Evolutionary conservation across 2,113 vertebrate species (phyloP), one percentile per base, ranked within the genome.

Genomic region (Mus pahari): DNA sequence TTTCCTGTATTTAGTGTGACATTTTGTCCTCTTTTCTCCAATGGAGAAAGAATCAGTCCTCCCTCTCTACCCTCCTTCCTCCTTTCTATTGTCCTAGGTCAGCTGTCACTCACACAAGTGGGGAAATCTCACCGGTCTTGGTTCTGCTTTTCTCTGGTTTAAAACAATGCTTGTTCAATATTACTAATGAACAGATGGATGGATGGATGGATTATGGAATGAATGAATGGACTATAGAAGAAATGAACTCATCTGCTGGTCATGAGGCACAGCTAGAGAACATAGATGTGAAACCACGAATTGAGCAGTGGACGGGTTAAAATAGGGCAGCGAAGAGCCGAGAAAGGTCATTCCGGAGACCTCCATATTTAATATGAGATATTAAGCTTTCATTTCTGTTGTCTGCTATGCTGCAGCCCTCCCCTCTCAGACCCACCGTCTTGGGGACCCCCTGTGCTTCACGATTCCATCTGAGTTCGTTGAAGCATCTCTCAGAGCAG

Each of bases 281-380:
- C 4, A 68, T 28, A 55, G 55, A 66, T 17, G 7, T 7, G 14
- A 74, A 55, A 13, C 31, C 36, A 39, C 13, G 19, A 71, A 42
- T 0, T 1, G 58, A 64, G 84, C 50, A 55, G 19, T 19, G 24
- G 28, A 17, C 17, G 0, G 48, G 0, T 55, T 62, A 42, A 73
- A 24, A 13, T 0, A 10, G 62, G 45, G 26, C 3, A 42, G 7
- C 0, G 0, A 16, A 71, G 10, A 42, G n/a, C 2, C 1, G n/a
- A 45, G 50, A 31, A 17, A 58, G 24, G 2, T 42, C 3, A 64
- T 45, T 71, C 62, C 17, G 20, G 75, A 48, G 64, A n/a, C 20
- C 8, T 48, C 2, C 0, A 0, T 19, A 26, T 60, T 33, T 36
- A 50, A 12, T 39, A 14, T 9, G 50, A 55, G 8, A 20, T 42